phyloP scores from a whole-genome alignment of 2,113 vertebrate species.

The Symphodus melops region DNA sequence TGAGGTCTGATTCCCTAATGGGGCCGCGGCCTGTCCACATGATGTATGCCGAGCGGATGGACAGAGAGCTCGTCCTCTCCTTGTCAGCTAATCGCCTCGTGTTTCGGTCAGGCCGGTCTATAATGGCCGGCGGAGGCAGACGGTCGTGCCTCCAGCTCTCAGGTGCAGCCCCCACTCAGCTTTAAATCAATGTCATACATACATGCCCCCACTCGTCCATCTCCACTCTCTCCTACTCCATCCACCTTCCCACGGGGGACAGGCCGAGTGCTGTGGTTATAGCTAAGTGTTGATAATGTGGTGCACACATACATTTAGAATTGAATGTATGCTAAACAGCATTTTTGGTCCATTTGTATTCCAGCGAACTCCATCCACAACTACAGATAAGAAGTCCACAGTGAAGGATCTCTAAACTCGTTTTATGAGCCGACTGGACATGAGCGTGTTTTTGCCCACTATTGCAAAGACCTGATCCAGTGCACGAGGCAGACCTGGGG shows the following conservation, averaged over 20 bases:
- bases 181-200: conserved; percentile 50
- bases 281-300: conserved; percentile 21
- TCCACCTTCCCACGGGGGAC: conserved; percentile 30
- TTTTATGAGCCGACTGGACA: too few relatives aligned
- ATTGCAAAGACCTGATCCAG: too few relatives aligned
- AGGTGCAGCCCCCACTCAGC: conserved; percentile 2
- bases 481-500: too few relatives aligned
- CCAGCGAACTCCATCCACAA: background rate
- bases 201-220: background rate
- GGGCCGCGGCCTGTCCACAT: conserved; percentile 47
- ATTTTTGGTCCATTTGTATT: background rate
- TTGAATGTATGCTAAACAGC: background rate
- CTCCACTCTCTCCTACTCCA: background rate
- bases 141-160: background rate
- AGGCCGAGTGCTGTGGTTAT: conserved; percentile 39
- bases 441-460: too few relatives aligned
- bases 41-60: conserved; percentile 59
- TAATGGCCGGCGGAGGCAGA: conserved; percentile 41
- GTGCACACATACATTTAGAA: conserved; percentile 34
- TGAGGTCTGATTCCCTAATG: conserved; percentile 72
- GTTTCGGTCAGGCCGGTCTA: conserved; percentile 41
- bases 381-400: background rate
- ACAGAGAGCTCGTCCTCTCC: conserved; percentile 58
- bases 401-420: background rate
- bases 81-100: conserved; percentile 60